phyloP scores from a whole-genome alignment of 2,113 vertebrate genomes.

The Leptodactylus fuscus region DNA sequence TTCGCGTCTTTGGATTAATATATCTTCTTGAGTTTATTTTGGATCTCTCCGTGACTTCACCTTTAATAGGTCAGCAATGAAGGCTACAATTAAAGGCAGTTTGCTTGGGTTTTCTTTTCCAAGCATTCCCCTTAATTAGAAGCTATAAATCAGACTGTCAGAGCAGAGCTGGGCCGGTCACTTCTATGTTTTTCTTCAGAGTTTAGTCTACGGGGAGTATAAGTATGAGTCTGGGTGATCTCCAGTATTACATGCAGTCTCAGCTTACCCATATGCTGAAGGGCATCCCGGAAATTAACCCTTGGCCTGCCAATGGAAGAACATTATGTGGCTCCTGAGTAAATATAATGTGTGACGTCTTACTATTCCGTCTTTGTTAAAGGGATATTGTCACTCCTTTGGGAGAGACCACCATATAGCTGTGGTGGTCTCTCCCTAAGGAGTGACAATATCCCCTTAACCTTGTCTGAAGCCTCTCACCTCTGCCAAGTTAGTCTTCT shows the following conservation, averaged over 20 bases:
- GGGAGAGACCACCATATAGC: too few species aligned
- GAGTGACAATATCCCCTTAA: too few species aligned
- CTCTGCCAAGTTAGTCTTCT: too few species aligned
- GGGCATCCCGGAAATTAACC: not conserved
- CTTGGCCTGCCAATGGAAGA: not conserved
- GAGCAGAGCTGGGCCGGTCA: constrained; percentile 33
- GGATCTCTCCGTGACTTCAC: not conserved
- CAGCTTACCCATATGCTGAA: not conserved
- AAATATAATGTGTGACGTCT: too few species aligned
- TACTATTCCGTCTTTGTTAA: too few species aligned
- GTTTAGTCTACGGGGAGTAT: constrained; percentile 32
- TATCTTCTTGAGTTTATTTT: not conserved
- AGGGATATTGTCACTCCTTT: too few species aligned
- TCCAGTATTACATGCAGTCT: not conserved
- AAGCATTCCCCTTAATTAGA: constrained; percentile 48
- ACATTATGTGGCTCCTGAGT: not conserved
- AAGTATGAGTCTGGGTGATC: constrained; percentile 32
- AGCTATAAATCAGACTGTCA: constrained; percentile 53
- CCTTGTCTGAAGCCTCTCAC: too few species aligned
- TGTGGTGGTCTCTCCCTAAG: too few species aligned
- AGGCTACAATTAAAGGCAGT: constrained; percentile 42
- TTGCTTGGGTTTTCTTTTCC: constrained; percentile 38
- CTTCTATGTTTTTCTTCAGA: constrained; percentile 27
- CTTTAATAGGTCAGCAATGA: constrained; percentile 35
- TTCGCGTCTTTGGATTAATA: not conserved